Evolutionary conservation across 2,113 vertebrate species (phyloP), one percentile per base, ranked within the genome.

Genomic region (Periophthalmus modestus): DNA sequence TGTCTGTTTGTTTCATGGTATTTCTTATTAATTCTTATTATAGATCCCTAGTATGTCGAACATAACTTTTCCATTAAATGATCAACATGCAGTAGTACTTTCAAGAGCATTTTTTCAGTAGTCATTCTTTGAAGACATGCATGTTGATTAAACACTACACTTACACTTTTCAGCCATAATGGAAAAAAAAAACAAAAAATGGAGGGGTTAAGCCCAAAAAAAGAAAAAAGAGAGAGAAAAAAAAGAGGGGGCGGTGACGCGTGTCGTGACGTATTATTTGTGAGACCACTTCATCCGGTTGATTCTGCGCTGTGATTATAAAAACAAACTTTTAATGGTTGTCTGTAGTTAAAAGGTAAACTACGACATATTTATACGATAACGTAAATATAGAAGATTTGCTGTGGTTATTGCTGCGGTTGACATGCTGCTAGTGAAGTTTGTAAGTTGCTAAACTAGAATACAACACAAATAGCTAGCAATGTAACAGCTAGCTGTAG

Each of bases 241-340:
- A n/a, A 21, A 59, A 2, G 21, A 15, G 59, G 3, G n/a, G 59
- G 28, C 36, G 5, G 18, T 69, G 11, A 4, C 36, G 0, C 71
- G 0, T 58, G 34, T n/a, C 68, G 71, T 91, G 89, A 91, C 90
- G 92, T 84, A 28, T 63, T 82, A 87, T 88, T 82, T 84, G 69
- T 77, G 89, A 68, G 92, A 90, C 92, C 7, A 0, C 5, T 58
- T 67, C 5, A 5, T 9, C 1, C 5, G 18, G 18, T 7, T 7
- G 6, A n/a, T 59, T 72, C 23, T 48, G 4, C 18, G 55, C 68
- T 74, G 72, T 61, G 58, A 28, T n/a, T 12, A 33, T 21, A 52
- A 70, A 58, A 54, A 33, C 58, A 21, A n/a, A n/a, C 10, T 76
- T 70, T n/a, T 18, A 11, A 66, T 61, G 10, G 14, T 7, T 34